Base-by-base conservation (phyloP, 2,113 vertebrate genomes). In the Pampusana beccarii region DNA sequence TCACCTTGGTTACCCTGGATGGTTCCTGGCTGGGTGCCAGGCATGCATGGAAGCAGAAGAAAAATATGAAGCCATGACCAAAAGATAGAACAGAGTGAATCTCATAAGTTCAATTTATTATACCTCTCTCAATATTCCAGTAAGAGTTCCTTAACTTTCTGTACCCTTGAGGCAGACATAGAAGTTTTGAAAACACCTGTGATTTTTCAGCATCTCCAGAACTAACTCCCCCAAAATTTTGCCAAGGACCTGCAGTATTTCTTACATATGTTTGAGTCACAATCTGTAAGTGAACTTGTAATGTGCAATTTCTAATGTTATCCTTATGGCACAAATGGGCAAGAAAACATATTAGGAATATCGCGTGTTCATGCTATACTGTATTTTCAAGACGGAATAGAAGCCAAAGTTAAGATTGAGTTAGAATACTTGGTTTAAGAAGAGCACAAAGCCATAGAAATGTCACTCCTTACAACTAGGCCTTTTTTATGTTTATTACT, bases 371-470 rank as follows among this genome's bases (percentile, higher is more conserved):
- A 3, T 34, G 17, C 7, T 66, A 21, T 60, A 26, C 34, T 70
- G 26, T 62, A 34, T 83, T 93, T 82, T 80, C 72, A 80, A 26
- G 48, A 33, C n/a, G 56, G 38, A 90, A 60, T 6, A 60, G 20
- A 11, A 88, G 71, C 56, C 71, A 90, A 91, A 83, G 23, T 89
- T 89, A 79, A 79, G 86, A 80, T 0, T 46, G 21, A 82, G 28
- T 69, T 90, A 65, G 84, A 89, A 87, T 69, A 53, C 48, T 73
- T 21, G 24, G 8, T 56, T 77, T 83, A 70, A 86, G 71, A 77
- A 50, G 31, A 93, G 34, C 18, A 58, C 64, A 96, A 91, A 83
- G 33, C 38, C 17, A 15, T 40, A 73, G 28, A 93, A 80, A 66
- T 17, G n/a, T 72, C 36, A 38, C 12, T 90, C 11, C 8, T 17